phyloP scores from a whole-genome alignment of 2,888 invertebrate species.

The Platyscelio sp. region DNA sequence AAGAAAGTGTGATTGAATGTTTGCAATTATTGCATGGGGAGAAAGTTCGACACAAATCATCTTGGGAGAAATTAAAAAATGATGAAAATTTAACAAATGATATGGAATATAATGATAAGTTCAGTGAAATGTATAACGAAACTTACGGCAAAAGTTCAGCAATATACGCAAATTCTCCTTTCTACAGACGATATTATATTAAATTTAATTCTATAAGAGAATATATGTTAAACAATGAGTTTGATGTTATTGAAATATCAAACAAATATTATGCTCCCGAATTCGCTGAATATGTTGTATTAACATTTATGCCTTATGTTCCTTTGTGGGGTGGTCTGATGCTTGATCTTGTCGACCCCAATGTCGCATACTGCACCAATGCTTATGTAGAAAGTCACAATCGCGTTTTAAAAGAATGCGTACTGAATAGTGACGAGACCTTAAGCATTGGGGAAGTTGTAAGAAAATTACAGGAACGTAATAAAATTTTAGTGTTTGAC shows the following conservation, averaged over 20 bases:
- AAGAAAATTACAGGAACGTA: background rate
- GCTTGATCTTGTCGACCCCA: too few species aligned
- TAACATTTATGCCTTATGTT: too few species aligned
- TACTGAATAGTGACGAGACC: background rate
- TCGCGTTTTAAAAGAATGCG: constrained; percentile 1
- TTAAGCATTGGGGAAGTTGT: background rate
- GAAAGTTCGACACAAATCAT: too few species aligned
- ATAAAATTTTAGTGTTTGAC: background rate
- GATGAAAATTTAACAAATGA: background rate
- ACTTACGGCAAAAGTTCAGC: constrained; percentile 12
- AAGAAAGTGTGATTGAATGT: background rate
- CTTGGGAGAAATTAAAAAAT: background rate
- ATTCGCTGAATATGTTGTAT: too few species aligned
- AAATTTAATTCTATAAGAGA: background rate
- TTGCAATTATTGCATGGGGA: background rate
- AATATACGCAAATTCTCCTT: constrained; percentile 36
- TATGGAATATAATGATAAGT: background rate
- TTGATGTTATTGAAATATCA: too few species aligned
- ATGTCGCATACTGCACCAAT: too few species aligned
- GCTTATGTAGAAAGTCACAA: constrained; percentile 55
- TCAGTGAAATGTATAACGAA: background rate
- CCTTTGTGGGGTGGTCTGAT: too few species aligned
- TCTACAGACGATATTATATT: constrained; percentile 13
- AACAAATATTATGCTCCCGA: too few species aligned
- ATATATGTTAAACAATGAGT: too few species aligned